Base-by-base conservation (phyloP, 2,888 invertebrate genomes). In the Pilophorus perplexus region DNA sequence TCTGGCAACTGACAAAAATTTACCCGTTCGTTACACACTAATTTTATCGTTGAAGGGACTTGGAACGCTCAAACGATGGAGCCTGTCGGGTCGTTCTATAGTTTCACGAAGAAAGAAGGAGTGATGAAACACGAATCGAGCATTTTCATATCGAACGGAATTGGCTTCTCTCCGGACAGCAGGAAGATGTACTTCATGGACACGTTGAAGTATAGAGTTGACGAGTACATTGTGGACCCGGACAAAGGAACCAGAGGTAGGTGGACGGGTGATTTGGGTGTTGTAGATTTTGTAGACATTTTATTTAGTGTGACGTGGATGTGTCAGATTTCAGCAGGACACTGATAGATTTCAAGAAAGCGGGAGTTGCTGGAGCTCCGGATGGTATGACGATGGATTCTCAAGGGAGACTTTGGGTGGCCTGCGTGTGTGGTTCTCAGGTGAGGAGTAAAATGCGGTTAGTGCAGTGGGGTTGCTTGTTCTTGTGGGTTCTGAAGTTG, bases 211-310 rank as follows among this genome's bases (percentile, higher is more conserved):
- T 68, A 74, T 12, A 74, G 74, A 37, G 76, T 81, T 10, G 78
- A 76, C 89, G 82, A 84, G 71, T 90, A 87, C 75, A 88, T 90
- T 74, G 90, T 85, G 74, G 84, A 90, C 72, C 76, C 84, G 1
- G 79, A 80, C 0, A 84, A 82, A 8, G 90, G 89, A 10, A 76
- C 81, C 44, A 84, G 85, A 50, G 79, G 85, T 85, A 74, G 81
- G 83, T 79, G 6, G 4, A 54, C 25, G 10, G 8, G 8, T 22
- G 18, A 18, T 42, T 42, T 18, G 3, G 33, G 6, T 8, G 6
- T 33, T 33, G n/a, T 42, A 10, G 16, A n/a, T 42, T 42, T 14
- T 42, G 16, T 10, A 5, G 10, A 42, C 42, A 5, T 14, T 42
- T 42, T 5, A 42, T 10, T 42, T 6, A 33, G 33, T 33, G 6